Conservation (phyloP, 2,113 vertebrate species). For the Thermophis baileyi region DNA sequence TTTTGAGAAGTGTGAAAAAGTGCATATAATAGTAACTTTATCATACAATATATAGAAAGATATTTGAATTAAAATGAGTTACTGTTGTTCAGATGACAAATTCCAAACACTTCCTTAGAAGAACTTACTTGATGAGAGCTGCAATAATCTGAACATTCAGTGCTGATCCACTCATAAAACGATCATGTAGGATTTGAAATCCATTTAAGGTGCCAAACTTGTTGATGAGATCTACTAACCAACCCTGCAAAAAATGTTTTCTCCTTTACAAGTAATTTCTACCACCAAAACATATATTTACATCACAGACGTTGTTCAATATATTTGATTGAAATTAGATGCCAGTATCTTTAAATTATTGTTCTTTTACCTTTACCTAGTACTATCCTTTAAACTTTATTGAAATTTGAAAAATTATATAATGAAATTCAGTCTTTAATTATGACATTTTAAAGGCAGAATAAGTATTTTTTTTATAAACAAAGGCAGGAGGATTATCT, state of each 20-base stretch:
- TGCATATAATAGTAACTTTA: neutral
- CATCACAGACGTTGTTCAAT: neutral
- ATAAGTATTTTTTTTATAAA: neutral
- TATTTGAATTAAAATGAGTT: neutral
- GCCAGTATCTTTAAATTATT: neutral
- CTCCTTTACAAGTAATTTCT: neutral
- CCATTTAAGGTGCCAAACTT: slow-evolving; percentile 99
- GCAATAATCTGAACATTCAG: slow-evolving; percentile 99
- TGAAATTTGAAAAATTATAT: neutral
- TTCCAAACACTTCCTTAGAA: neutral
- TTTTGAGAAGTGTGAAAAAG: neutral
- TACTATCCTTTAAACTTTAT: neutral
- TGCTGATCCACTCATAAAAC: slow-evolving; percentile 96
- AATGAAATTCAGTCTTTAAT: neutral
- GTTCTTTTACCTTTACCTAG: neutral
- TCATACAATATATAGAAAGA: neutral
- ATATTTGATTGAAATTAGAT: neutral
- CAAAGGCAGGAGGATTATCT: neutral
- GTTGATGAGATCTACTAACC: slow-evolving; percentile 99
- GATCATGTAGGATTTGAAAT: slow-evolving; percentile 98
- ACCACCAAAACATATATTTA: neutral
- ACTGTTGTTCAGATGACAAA: neutral
- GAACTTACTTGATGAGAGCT: slow-evolving; percentile 98
- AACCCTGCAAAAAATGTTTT: slow-evolving; percentile 78
- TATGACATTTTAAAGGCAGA: neutral